phyloP scores from a whole-genome alignment of 2,797 vertebrate genomes.

The Mormyrus hasselquistii region DNA sequence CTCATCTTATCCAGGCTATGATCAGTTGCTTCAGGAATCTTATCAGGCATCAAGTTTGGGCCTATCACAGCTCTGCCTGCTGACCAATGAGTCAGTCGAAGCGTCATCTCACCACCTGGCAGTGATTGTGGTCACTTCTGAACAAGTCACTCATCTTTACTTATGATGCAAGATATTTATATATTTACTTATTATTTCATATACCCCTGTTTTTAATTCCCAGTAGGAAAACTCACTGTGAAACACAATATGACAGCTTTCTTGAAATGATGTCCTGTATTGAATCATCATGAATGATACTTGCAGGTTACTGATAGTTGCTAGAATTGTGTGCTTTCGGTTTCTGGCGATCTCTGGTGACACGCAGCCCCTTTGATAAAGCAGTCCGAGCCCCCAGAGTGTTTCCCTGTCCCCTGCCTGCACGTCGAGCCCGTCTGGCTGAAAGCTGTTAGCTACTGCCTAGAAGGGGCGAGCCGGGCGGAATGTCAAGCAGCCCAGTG shows the following conservation, averaged over 20 bases:
- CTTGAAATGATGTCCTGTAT: not conserved
- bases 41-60: not conserved
- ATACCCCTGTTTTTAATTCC: not conserved
- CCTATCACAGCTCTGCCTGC: not conserved
- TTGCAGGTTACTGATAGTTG: not conserved
- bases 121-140: not conserved
- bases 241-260: not conserved
- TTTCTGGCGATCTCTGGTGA: not conserved
- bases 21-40: not conserved
- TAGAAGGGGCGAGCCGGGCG: not conserved
- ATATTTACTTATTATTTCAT: not conserved
- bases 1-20: not conserved
- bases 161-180: not conserved
- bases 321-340: not conserved
- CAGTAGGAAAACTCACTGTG: not conserved
- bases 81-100: not conserved
- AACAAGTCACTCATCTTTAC: not conserved
- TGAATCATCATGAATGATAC: slow-evolving; percentile 2
- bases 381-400: not conserved
- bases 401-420: not conserved
- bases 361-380: not conserved
- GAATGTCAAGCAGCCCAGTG: not conserved
- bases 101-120: not conserved
- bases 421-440: not conserved
- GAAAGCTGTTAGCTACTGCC: not conserved